Evolutionary conservation across 2,888 invertebrate species (phyloP).

Genomic region (Lathronympha strigana): DNA sequence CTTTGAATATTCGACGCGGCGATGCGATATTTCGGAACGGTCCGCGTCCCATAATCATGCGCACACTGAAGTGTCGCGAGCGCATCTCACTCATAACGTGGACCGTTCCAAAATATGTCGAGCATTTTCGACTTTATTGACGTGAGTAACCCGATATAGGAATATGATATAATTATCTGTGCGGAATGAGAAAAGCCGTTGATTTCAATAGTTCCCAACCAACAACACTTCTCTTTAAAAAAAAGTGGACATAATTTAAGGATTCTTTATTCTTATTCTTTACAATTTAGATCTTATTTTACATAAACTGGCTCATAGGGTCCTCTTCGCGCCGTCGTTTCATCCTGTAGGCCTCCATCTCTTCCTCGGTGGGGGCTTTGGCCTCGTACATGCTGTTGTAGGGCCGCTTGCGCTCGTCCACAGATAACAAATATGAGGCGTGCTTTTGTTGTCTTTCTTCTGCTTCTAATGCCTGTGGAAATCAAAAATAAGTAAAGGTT

Average conservation of each 20-base stretch:
- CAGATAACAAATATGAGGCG: slow-evolving; percentile 86
- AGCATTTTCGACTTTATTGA: too few relatives aligned
- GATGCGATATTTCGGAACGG: too few relatives aligned
- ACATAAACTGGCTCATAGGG: slow-evolving; percentile 94
- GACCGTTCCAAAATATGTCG: too few relatives aligned
- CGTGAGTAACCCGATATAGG: too few relatives aligned
- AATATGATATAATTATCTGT: too few relatives aligned
- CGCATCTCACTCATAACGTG: too few relatives aligned
- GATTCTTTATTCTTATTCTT: slow-evolving; percentile 40
- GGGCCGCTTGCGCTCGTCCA: slow-evolving; percentile 95
- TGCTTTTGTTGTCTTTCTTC: slow-evolving; percentile 86
- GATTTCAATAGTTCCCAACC: too few relatives aligned
- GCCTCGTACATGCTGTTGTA: slow-evolving; percentile 96
- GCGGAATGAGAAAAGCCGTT: too few relatives aligned
- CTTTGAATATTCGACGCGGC: too few relatives aligned
- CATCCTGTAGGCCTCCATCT: slow-evolving; percentile 96
- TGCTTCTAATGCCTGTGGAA: slow-evolving; percentile 83
- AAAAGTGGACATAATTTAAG: slow-evolving; percentile 14
- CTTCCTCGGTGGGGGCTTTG: slow-evolving; percentile 94
- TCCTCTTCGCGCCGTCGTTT: slow-evolving; percentile 94
- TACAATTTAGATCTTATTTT: slow-evolving; percentile 38
- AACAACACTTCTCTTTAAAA: too few relatives aligned
- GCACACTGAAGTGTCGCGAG: too few relatives aligned
- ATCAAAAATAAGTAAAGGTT: background rate
- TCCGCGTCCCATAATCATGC: too few relatives aligned